Conservation (phyloP, 2,888 invertebrate species). For the Adela reaumurella region DNA sequence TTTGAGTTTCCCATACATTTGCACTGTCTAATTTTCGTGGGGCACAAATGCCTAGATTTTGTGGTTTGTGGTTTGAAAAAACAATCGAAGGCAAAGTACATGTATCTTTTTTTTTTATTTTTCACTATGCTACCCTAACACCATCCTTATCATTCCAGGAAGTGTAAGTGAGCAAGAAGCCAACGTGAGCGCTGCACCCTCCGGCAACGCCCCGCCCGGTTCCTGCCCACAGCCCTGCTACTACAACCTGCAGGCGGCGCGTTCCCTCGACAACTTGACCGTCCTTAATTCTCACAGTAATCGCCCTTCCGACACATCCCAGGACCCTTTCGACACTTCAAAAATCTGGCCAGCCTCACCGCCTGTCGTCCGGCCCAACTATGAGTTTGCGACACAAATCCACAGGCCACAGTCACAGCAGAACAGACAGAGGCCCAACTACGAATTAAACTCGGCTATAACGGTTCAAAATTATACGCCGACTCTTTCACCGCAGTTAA, state of each 20-base stretch:
- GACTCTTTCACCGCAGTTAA: too few relatives aligned
- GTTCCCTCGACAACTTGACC: slow-evolving; percentile 37
- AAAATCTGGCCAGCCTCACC: slow-evolving; percentile 25
- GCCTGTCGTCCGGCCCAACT: slow-evolving; percentile 17
- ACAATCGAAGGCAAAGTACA: too few relatives aligned
- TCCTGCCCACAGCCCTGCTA: slow-evolving; percentile 7
- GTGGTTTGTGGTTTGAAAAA: too few relatives aligned
- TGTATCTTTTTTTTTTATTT: too few relatives aligned
- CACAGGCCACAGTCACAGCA: neutral
- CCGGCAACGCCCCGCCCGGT: too few relatives aligned
- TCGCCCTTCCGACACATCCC: slow-evolving; percentile 9
- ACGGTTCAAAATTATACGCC: neutral
- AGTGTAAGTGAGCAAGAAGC: too few relatives aligned
- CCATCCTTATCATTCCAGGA: too few relatives aligned
- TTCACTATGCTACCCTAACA: too few relatives aligned
- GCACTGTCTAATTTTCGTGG: too few relatives aligned
- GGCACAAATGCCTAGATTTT: too few relatives aligned
- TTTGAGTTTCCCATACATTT: too few relatives aligned
- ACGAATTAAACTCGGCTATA: neutral
- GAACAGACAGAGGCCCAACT: neutral
- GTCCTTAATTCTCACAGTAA: slow-evolving; percentile 13
- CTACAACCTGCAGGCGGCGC: slow-evolving; percentile 33
- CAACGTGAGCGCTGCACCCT: too few relatives aligned
- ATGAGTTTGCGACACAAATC: slow-evolving; percentile 19
- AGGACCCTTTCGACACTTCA: slow-evolving; percentile 39